Conservation (phyloP, 1,140 invertebrate species). For the Lepidurus arcticus region DNA sequence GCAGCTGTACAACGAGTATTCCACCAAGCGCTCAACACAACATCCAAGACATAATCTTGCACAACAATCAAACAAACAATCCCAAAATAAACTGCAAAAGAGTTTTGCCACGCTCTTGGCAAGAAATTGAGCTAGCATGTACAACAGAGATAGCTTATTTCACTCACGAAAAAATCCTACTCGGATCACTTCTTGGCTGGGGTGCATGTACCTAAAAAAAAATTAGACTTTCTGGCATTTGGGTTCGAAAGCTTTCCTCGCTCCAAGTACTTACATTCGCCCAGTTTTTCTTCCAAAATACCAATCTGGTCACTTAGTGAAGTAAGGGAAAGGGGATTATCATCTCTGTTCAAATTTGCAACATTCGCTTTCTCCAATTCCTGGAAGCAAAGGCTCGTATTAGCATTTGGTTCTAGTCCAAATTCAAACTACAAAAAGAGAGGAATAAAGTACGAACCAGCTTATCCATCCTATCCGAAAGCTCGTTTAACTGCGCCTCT, state of each 20-base stretch:
- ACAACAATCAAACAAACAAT: background rate
- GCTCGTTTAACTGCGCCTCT: conserved; percentile 8
- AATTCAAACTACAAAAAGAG: background rate
- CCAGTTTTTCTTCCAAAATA: conserved; percentile 33
- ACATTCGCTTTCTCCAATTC: background rate
- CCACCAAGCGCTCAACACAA: background rate
- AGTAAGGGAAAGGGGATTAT: background rate
- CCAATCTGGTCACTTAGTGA: conserved; percentile 33
- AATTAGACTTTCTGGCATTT: background rate
- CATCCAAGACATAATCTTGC: background rate
- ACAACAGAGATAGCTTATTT: background rate
- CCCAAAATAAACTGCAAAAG: background rate
- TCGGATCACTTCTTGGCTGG: background rate
- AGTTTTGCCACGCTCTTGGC: background rate
- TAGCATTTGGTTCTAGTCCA: background rate
- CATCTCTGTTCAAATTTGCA: background rate
- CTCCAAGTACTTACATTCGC: conserved; percentile 31
- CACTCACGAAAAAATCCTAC: background rate
- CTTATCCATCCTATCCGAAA: conserved; percentile 5
- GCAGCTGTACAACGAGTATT: conserved; percentile 14
- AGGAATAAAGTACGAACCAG: background rate
- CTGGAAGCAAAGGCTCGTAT: background rate
- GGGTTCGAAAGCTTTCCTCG: background rate
- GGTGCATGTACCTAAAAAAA: background rate
- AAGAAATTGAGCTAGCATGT: conserved; percentile 18